Evolutionary conservation across 1,140 invertebrate genomes (phyloP), one percentile per base, ranked within the genome.

Genomic region (Zaprionus gabonicus): DNA sequence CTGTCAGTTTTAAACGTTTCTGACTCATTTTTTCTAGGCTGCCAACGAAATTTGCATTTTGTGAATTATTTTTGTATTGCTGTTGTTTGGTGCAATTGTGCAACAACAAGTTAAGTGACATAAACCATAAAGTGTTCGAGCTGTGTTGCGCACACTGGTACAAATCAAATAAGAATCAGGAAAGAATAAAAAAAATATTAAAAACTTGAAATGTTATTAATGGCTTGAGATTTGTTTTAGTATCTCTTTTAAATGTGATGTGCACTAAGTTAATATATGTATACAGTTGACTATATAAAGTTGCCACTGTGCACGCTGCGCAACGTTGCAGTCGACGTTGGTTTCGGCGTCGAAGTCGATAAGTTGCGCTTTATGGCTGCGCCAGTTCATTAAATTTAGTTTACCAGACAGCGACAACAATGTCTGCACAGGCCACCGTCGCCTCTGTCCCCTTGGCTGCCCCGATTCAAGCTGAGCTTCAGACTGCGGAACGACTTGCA

Each of bases 331-430:
- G 41, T 44, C 41, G 23, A 10, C 27, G 10, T 23, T 56, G 13
- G 31, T 55, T 25, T 72, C 55, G 75, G 31, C 31, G 31, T 34
- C 31, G 31, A 67, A 72, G 78, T 82, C 82, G 83, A 81, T 88
- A 87, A 81, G 78, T 84, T 87, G 80, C 82, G 74, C 85, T 87
- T 88, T 87, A 90, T 88, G 85, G 85, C 70, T 87, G 84, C 84
- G 81, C 81, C 83, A 88, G 84, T 90, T 87, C 84, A 87, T 87
- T 87, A 87, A 88, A 87, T 90, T 87, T 79, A 81, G 82, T 87
- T 87, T 66, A 76, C 78, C 85, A 88, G 84, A 87, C 84, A 82
- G 68, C 80, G 76, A 76, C 83, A 86, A 86, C 83, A 86, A 82
- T 78, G 83, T 86, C 83, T 87, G 83, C 69, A 79, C 84, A 78